Conservation (phyloP, 2,888 invertebrate species). For the Argyresthia albistria region DNA sequence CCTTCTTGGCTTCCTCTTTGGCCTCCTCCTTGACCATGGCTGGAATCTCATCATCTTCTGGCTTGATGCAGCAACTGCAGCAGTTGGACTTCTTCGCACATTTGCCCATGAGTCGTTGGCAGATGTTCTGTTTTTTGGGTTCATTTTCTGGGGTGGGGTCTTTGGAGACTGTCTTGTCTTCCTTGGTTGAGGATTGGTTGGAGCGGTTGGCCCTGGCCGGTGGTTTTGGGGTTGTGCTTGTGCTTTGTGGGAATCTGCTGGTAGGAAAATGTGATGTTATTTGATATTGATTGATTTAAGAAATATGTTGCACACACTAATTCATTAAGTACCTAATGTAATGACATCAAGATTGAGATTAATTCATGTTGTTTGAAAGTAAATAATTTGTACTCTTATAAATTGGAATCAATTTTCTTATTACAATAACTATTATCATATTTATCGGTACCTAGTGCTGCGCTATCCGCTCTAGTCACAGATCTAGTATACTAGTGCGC, state of each 20-base stretch:
- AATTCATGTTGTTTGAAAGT: no score
- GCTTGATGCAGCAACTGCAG: slow-evolving; percentile 60
- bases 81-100: slow-evolving; percentile 42
- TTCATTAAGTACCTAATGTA: no score
- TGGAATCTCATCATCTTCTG: slow-evolving; percentile 21
- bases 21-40: slow-evolving; percentile 12
- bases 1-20: slow-evolving; percentile 20
- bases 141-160: slow-evolving; percentile 17
- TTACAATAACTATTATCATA: no score
- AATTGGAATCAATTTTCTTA: no score
- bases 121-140: slow-evolving; percentile 42
- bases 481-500: no score
- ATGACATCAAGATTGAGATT: no score
- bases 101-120: slow-evolving; percentile 47
- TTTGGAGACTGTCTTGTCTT: slow-evolving; percentile 23
- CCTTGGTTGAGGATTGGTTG: slow-evolving; percentile 11
- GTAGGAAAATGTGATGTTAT: not conserved
- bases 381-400: no score
- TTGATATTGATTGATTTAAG: no score
- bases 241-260: slow-evolving; percentile 59
- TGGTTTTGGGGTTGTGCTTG: slow-evolving; percentile 58
- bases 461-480: no score
- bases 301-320: no score
- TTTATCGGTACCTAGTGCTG: no score
- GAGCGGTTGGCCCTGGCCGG: slow-evolving; percentile 41